Base-by-base conservation (phyloP, 2,113 vertebrate genomes). In the Dipodomys spectabilis region DNA sequence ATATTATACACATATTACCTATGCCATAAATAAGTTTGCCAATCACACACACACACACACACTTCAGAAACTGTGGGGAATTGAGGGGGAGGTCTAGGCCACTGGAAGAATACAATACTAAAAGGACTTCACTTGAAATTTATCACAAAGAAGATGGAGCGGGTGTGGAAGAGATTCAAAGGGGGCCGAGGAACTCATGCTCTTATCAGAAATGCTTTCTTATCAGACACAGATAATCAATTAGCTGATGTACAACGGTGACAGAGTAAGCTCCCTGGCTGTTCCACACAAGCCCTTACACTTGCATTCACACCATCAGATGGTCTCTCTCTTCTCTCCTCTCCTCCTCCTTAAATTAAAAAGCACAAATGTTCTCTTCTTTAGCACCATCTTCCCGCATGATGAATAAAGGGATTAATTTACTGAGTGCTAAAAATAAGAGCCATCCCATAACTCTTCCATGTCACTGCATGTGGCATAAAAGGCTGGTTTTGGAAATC, bases 371-470 rank as follows among this genome's bases (percentile, higher is more conserved):
- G 60, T 88, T 89, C 81, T 64, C 75, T 84, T 53, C 92, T 73
- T 74, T 84, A 69, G 39, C 10, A 22, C 64, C 71, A 18, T 72
- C 91, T 96, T 97, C 88, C 86, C 94, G 91, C 82, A 92, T 95
- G 74, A 95, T 90, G 95, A 93, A 91, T 95, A 94, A 82, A 92
- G 94, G 92, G 81, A 83, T 96, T 96, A 80, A 95, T 97, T 97
- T 93, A 88, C 32, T 89, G 65, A 74, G 78, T 86, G 92, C 82
- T 69, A 97, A 96, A 92, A 95, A 97, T 95, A 96, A 94, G 95
- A 97, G 44, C 35, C 93, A 93, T 89, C 95, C 73, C 94, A 95
- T 90, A 90, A 74, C 83, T 96, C 92, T 94, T 93, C 67, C 62
- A 67, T 85, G 53, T 79, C 95, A 90, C 67, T 82, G 73, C 30